Base-by-base conservation (phyloP, 2,888 invertebrate genomes). In the Dascillus cervinus region DNA sequence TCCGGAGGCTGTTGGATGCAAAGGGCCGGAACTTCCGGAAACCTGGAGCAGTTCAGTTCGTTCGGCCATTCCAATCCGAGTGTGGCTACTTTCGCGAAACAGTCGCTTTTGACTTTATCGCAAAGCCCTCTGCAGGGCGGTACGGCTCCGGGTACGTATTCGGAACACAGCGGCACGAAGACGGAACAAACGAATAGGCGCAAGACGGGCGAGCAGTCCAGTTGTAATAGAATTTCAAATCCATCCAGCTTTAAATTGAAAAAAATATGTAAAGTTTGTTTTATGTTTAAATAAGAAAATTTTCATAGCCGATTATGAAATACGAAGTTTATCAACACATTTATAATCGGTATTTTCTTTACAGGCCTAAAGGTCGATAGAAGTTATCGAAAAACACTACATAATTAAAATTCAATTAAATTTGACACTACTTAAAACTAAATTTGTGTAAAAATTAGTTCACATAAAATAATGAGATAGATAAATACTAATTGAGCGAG, bases 111-210 rank as follows among this genome's bases (percentile, higher is more conserved):
- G 3, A 84, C 84, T 49, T 80, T 77, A 55, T 86, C 79, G 64
- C 92, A 92, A 45, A 92, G 80, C 12, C 83, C 81, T 39, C 85
- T 74, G 65, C 92, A 92, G 5, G 88, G 83, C 37, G 85, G 84
- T 39, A 92, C 86, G 21, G 87, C 82, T 49, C 82, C 82, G 13
- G 82, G 78, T 42, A 87, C 83, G 62, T 88, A 82, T 55, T 85
- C 84, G 14, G 89, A 87, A 65, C 92, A 94, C 62, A 94, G 82
- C 19, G 92, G 92, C 5, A 87, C 85, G 64, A 87, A 87, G 29
- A 91, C 82, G 9, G 90, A 86, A 68, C 92, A 94, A 39, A 94
- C 75, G 56, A 92, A 82, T 64, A 92, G 85, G 46, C 84, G 76
- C 22, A 88, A 75, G 55, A 87, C 82, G 34, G 75, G 70, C 3